Base-by-base conservation (phyloP, 2,888 invertebrate genomes). In the Campoletis raptor region DNA sequence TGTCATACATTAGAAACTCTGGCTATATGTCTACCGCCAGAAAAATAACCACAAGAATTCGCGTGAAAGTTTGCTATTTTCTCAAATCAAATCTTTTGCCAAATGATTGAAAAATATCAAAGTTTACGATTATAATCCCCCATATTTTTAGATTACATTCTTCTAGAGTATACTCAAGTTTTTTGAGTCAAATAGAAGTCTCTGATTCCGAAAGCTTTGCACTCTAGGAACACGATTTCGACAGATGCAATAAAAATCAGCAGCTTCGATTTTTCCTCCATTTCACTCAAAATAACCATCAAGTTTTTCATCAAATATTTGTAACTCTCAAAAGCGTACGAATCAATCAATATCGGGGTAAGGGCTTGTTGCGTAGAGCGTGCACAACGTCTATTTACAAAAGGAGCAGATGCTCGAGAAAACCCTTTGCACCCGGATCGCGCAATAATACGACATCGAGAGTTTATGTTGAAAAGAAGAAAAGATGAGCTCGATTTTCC, bases 201-300 rank as follows among this genome's bases (percentile, higher is more conserved):
- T 18, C 2, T 4, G n/a, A n/a, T 66, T 36, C 21, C 15, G 12
- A n/a, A 37, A 0, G 18, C n/a, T n/a, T 69, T 18, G 40, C 40
- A 40, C 18, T 36, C 37, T 45, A 37, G 37, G 54, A 37, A 2
- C 12, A 24, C 40, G n/a, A 12, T 61, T 18, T 7, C 42, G 83
- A 85, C 90, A 90, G 91, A 90, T 90, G 91, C 88, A 90, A 30
- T 24, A 15, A 89, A 90, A 88, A 69, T 86, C 42, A 69, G 57
- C 69, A 74, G 24, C 54, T 70, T 83, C 85, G 84, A 85, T 89
- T 89, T 87, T 89, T 67, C 66, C 81, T 57, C n/a, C n/a, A n/a
- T n/a, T n/a, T n/a, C n/a, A 72, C 36, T 7, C 72, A n/a, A 37
- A 73, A 52, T 9, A 45, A 66, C 57, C 37, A n/a, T 54, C 30